These are phyloP conservation scores for Brienomyrus brachyistius DNA, from an alignment of 2,113 vertebrate species.

Conservation along the genomic window DNA sequence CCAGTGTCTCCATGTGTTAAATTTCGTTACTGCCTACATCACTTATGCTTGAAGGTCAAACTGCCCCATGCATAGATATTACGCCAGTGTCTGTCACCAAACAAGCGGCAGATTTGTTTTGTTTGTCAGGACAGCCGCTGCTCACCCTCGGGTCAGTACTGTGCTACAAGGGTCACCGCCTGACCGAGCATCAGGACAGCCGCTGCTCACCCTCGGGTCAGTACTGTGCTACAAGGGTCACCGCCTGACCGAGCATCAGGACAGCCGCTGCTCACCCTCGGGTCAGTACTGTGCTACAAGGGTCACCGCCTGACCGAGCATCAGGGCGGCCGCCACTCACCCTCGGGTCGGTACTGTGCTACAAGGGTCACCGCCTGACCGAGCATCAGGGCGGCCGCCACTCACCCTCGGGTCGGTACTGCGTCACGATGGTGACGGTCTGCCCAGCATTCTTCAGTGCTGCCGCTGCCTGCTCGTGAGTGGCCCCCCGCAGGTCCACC, in stretches of 20 bases:
- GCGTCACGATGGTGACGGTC: conserved; percentile 86
- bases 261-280: not conserved
- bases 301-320: not conserved
- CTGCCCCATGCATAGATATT: not conserved
- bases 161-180: fast-evolving
- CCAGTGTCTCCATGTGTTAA: not conserved
- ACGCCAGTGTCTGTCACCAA: not conserved
- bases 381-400: not conserved
- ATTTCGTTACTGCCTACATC: not conserved
- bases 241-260: too few species aligned
- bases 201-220: not conserved
- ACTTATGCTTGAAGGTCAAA: not conserved
- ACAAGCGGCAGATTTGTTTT: not conserved
- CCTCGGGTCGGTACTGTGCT: conserved; percentile 57
- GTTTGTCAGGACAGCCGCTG: not conserved
- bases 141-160: not conserved
- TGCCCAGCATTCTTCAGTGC: conserved; percentile 92
- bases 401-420: conserved; percentile 93
- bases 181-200: too few species aligned
- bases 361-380: not conserved
- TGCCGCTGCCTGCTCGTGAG: conserved; percentile 90
- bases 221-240: too few species aligned
- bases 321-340: conserved; percentile 54
- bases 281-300: not conserved
- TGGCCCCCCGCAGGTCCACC: conserved; percentile 84